These are phyloP conservation scores for Smutsia temminckii DNA, from an alignment of 2,797 vertebrate genomes.

Conservation along the genomic window DNA sequence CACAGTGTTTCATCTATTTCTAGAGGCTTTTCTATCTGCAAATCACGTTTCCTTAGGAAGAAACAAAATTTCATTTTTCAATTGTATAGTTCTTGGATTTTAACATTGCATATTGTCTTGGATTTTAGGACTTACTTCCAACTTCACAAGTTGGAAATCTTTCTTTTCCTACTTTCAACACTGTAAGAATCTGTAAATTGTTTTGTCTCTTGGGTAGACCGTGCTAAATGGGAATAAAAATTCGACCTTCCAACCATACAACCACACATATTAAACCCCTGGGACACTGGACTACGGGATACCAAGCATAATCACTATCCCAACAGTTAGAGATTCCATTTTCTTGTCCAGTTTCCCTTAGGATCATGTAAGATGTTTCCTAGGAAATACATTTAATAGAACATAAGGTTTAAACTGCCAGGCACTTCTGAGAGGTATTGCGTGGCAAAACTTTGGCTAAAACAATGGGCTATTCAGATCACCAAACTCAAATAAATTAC, in stretches of 20 bases:
- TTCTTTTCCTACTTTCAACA: conserved; percentile 36
- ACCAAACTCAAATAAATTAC: conserved; percentile 31
- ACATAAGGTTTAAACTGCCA: conserved; percentile 8
- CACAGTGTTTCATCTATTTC: not conserved
- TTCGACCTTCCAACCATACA: not conserved
- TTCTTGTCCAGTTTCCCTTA: conserved; percentile 42
- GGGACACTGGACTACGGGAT: not conserved
- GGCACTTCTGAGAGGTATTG: conserved; percentile 30
- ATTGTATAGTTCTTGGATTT: not conserved
- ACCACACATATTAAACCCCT: not conserved
- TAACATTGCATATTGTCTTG: not conserved
- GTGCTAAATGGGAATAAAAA: not conserved
- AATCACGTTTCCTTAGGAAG: not conserved
- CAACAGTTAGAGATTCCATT: not conserved
- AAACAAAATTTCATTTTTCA: conserved; percentile 10
- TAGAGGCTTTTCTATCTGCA: not conserved
- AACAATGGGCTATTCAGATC: not conserved
- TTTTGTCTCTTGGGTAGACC: not conserved
- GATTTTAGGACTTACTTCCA: conserved; percentile 26
- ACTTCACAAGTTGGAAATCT: conserved; percentile 4
- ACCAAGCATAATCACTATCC: not conserved
- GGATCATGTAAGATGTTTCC: not conserved
- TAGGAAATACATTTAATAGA: conserved; percentile 19
- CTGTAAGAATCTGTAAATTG: not conserved
- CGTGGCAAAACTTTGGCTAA: conserved; percentile 10